Evolutionary conservation across 2,888 invertebrate genomes (phyloP), one percentile per base, ranked within the genome.

Genomic region (Drosophila paracracens): DNA sequence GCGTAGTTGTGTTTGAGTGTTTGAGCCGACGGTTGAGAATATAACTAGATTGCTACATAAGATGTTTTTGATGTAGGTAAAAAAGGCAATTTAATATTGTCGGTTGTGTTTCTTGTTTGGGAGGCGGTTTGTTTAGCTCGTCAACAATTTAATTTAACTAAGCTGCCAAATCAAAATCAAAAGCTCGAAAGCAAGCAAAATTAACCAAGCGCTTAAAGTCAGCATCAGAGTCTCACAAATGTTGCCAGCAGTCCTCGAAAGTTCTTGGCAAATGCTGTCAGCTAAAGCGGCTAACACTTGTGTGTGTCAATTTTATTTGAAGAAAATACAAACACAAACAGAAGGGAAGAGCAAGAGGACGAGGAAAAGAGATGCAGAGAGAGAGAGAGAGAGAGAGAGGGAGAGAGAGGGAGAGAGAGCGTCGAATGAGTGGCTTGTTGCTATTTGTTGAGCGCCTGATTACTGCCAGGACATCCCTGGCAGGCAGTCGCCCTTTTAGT

Each of bases 231-330:
- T 43, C 48, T 58, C 38, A 18, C 35, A 48, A 46, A 46, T 25
- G 4, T 25, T 53, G 40, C 10, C 13, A 25, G 43, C 21, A 33
- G 4, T 59, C 62, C 53, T 61, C 57, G 40, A 56, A 50, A 61
- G 58, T 40, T 62, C 46, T 25, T 40, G 35, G 27, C n/a, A 65
- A 71, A 70, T 51, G 70, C 82, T 86, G 85, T 85, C 80, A 88
- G 73, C 88, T 78, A 85, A 85, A 85, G 85, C 90, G 90, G 86
- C 85, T 85, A 90, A 90, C 90, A 87, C 87, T 87, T 87, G 87
- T 87, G 87, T 87, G 87, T 87, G 87, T 87, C 87, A 90, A 90
- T 87, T 90, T 87, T 87, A 88, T 90, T 90, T 87, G 89, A 90
- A 76, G 86, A 83, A 88, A 89, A 87, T 76, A 85, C 81, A 87